phyloP scores from a whole-genome alignment of 2,113 vertebrate species.

The Sprattus sprattus region DNA sequence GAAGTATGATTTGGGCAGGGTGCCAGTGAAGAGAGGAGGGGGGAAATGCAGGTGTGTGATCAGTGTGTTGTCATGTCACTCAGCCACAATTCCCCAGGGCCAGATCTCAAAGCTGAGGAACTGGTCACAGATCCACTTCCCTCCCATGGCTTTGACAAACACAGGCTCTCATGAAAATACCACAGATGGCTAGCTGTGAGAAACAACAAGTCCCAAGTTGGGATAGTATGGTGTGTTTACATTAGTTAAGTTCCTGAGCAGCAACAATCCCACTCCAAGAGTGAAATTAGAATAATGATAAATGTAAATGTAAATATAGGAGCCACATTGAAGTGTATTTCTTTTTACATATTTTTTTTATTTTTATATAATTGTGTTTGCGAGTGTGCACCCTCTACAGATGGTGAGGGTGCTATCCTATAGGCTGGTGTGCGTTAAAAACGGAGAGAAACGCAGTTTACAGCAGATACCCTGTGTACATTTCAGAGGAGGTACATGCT shows the following conservation, averaged over 20 bases:
- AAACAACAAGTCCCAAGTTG: background rate
- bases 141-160: background rate
- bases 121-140: background rate
- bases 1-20: background rate
- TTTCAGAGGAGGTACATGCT: too few species aligned
- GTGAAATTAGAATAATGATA: background rate
- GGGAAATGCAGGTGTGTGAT: background rate
- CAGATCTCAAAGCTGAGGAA: background rate
- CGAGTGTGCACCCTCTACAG: too few species aligned
- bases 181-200: background rate
- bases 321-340: too few species aligned
- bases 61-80: background rate
- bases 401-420: too few species aligned
- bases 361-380: too few species aligned
- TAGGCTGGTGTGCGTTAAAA: too few species aligned
- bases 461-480: too few species aligned
- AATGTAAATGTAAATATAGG: background rate
- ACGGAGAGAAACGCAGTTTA: too few species aligned
- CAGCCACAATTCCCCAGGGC: background rate
- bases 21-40: background rate
- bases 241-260: background rate
- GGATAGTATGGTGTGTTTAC: background rate
- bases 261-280: background rate
- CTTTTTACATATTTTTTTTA: too few species aligned
- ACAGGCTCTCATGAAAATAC: background rate